Evolutionary conservation across 30 jellyfish, hydroid and myxozoan species (phyloP).

Genomic region (Rhopilema esculentum): DNA sequence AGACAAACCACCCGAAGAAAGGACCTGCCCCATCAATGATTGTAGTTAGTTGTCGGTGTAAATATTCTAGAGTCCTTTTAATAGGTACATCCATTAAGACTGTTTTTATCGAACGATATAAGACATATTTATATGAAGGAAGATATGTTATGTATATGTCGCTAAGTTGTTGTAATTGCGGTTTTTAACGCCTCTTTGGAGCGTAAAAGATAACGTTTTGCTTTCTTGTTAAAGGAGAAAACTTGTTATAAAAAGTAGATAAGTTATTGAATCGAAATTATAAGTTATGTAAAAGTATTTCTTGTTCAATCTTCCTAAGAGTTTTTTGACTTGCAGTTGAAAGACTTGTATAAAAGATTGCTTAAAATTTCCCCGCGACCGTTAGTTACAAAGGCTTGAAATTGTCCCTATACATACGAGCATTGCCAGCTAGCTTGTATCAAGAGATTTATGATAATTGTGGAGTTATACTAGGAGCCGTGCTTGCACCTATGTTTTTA

Average conservation of each 20-base stretch:
- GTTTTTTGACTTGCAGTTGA: no score
- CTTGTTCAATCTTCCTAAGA: no score
- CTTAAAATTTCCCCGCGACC: no score
- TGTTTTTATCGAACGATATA: neutral
- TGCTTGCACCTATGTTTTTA: no score
- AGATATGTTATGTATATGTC: slow-evolving; percentile 38
- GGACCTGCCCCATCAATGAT: slow-evolving; percentile 47
- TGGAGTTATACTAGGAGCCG: no score
- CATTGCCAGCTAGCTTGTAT: no score
- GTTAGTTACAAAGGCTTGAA: no score
- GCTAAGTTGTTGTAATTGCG: neutral
- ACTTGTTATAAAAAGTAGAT: neutral
- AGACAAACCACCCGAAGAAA: slow-evolving; percentile 55
- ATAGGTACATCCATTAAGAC: neutral
- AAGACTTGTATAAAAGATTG: no score
- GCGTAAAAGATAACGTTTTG: neutral
- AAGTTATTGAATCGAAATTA: no score
- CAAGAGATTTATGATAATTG: no score
- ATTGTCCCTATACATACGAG: no score
- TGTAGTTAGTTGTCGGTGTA: slow-evolving; percentile 32
- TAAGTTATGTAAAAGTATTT: neutral
- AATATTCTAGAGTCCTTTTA: neutral
- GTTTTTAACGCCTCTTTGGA: neutral
- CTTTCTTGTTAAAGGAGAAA: neutral
- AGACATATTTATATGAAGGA: slow-evolving; percentile 20